phyloP scores from a whole-genome alignment of 1,140 invertebrate genomes.

The Euwallacea fornicatus region DNA sequence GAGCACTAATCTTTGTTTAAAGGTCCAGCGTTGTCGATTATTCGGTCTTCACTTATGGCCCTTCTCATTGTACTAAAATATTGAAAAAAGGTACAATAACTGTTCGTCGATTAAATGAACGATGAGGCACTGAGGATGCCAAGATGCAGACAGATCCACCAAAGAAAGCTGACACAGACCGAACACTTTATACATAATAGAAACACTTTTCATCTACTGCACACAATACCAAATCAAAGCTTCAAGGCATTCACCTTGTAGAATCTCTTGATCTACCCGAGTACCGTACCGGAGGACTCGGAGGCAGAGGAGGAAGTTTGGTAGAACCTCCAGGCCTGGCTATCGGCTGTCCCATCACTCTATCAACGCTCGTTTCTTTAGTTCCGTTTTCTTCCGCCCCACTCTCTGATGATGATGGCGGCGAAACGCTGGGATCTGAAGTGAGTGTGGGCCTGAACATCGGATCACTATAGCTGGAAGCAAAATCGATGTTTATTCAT shows the following conservation, averaged over 20 bases:
- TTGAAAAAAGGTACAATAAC: background rate
- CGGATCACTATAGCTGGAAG: slow-evolving; percentile 50
- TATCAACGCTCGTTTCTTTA: slow-evolving; percentile 47
- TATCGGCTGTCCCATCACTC: slow-evolving; percentile 51
- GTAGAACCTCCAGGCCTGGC: slow-evolving; percentile 45
- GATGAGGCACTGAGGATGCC: background rate
- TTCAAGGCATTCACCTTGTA: slow-evolving; percentile 12
- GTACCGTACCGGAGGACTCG: slow-evolving; percentile 44
- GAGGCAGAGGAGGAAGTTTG: slow-evolving; percentile 49
- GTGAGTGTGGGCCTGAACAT: slow-evolving; percentile 44
- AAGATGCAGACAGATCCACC: background rate
- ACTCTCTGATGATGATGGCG: slow-evolving; percentile 50
- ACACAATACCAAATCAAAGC: background rate
- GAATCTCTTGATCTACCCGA: slow-evolving; percentile 25
- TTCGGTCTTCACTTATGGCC: slow-evolving; percentile 38
- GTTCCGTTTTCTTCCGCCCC: slow-evolving; percentile 41
- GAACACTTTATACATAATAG: no score
- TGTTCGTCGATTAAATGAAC: background rate
- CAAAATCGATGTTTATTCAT: slow-evolving; percentile 1
- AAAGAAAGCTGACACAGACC: background rate
- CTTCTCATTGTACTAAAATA: slow-evolving; percentile 31
- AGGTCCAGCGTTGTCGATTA: slow-evolving; percentile 19
- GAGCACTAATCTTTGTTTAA: slow-evolving; percentile 17
- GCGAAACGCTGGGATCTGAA: slow-evolving; percentile 44
- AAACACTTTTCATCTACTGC: background rate